Conservation (phyloP, 1,140 invertebrate species). For the Potamilus streckersoni region DNA sequence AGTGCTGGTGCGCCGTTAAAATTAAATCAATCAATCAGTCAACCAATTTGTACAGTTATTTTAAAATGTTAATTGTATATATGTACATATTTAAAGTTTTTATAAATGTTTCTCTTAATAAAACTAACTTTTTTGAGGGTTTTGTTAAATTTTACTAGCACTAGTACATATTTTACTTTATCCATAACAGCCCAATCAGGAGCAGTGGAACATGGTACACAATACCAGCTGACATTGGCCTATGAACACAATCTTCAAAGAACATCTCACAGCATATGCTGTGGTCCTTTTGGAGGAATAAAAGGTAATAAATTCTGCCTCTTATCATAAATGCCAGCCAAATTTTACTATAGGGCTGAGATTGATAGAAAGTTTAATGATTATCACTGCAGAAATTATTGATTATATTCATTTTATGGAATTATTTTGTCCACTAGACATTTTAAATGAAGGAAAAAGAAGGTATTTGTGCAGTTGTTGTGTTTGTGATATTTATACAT, state of each 20-base stretch:
- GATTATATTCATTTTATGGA: no score
- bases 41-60: no score
- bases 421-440: background rate
- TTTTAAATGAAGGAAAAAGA: background rate
- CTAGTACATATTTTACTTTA: background rate
- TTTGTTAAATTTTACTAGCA: background rate
- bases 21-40: no score
- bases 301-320: constrained; percentile 64
- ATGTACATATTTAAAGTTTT: no score
- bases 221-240: constrained; percentile 66
- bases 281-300: constrained; percentile 84
- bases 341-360: constrained; percentile 5
- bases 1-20: no score
- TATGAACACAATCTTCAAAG: constrained; percentile 71
- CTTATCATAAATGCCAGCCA: no score
- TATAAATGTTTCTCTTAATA: no score
- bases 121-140: no score
- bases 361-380: no score
- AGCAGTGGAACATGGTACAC: constrained; percentile 68
- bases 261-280: constrained; percentile 75
- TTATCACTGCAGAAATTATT: no score
- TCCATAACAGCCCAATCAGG: constrained; percentile 70
- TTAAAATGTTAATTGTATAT: no score
- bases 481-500: background rate
- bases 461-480: background rate